A percentile compares a stretch with the other conserved stretches of the same genome.
phyloP scores from a whole-genome alignment of 2,113 vertebrate species.

The Columba livia region DNA sequence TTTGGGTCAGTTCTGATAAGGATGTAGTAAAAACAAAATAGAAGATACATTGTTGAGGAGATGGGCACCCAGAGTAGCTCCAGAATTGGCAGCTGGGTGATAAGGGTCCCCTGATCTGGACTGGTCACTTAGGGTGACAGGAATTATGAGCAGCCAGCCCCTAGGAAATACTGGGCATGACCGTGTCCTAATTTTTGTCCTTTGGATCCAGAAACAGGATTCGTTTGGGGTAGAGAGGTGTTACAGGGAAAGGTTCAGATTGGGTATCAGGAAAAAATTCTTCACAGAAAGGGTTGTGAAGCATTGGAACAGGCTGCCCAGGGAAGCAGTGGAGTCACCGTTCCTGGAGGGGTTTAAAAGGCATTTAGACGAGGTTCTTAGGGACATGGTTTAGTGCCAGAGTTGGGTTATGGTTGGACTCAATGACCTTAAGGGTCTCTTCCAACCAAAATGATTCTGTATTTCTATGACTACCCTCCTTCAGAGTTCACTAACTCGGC shows the following conservation, averaged over 20 bases:
- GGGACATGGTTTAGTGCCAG: too few relatives aligned
- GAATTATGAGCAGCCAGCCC: not conserved
- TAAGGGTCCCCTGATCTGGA: not conserved
- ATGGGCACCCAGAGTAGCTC: not conserved
- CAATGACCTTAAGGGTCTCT: too few relatives aligned
- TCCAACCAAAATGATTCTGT: too few relatives aligned
- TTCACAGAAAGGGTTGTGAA: too few relatives aligned
- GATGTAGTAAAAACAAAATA: not conserved
- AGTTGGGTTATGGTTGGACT: too few relatives aligned
- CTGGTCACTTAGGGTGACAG: not conserved
- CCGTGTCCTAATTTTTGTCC: not conserved
- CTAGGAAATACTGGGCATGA: not conserved
- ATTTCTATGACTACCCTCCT: not conserved
- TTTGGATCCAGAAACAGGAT: not conserved
- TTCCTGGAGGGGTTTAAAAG: too few relatives aligned
- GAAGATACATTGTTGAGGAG: not conserved
- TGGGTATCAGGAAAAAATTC: too few relatives aligned
- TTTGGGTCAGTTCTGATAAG: not conserved
- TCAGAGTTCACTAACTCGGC: not conserved
- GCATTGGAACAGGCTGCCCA: too few relatives aligned
- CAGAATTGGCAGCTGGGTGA: not conserved
- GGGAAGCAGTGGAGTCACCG: too few relatives aligned
- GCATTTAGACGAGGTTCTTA: too few relatives aligned
- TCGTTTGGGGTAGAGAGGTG: not conserved
- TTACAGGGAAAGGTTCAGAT: too few relatives aligned